Conservation (phyloP, 2,888 invertebrate species). For the Spilosoma lubricipeda region DNA sequence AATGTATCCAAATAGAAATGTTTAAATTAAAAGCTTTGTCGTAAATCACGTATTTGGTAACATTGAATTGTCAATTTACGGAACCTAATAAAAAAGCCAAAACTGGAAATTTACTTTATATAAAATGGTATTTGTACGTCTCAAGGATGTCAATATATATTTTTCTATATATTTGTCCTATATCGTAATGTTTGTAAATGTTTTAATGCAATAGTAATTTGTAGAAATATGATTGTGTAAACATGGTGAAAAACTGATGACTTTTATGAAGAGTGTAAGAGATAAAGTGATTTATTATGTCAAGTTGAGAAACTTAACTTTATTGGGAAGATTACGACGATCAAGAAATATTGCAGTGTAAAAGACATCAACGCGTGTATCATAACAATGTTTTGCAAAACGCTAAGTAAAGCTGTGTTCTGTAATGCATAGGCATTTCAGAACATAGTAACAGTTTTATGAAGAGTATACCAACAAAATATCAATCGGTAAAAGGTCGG, state of each 20-base stretch:
- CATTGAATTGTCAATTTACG: constrained; percentile 22
- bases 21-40: background rate
- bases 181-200: constrained; percentile 35
- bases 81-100: constrained; percentile 28
- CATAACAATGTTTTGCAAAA: background rate
- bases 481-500: background rate
- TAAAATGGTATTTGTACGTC: constrained; percentile 27
- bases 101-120: constrained; percentile 24
- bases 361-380: constrained; percentile 65
- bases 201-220: constrained; percentile 22
- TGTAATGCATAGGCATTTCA: no score
- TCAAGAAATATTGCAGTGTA: constrained; percentile 40
- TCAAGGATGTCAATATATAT: constrained; percentile 17
- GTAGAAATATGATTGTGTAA: background rate
- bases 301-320: constrained; percentile 33
- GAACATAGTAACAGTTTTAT: background rate
- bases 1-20: no score
- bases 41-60: background rate
- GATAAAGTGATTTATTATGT: constrained; percentile 36
- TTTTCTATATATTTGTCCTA: no score
- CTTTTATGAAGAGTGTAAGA: constrained; percentile 45
- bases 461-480: background rate
- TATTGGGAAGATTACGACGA: constrained; percentile 21
- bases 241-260: constrained; percentile 32
- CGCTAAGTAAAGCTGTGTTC: background rate